These are phyloP conservation scores for Oegoconia quadripuncta DNA, from an alignment of 2,888 invertebrate species.

Conservation along the genomic window DNA sequence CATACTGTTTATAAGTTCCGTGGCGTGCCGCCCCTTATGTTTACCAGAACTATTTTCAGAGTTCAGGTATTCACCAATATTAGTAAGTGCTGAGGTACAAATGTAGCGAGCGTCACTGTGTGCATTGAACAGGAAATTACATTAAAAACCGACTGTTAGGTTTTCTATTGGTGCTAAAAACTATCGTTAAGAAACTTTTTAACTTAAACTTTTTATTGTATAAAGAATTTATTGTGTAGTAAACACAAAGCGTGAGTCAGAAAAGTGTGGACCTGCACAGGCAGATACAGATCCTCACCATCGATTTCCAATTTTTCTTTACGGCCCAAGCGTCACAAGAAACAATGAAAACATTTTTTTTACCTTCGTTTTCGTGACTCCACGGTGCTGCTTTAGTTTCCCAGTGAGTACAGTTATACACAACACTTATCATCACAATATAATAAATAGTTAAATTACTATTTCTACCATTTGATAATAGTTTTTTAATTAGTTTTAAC, in stretches of 20 bases:
- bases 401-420: constrained; percentile 76
- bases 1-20: too few species aligned
- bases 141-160: too few species aligned
- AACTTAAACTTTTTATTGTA: too few species aligned
- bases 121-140: too few species aligned
- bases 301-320: constrained; percentile 47
- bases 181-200: neutral
- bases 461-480: constrained; percentile 62
- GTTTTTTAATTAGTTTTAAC: constrained; percentile 46
- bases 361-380: constrained; percentile 81
- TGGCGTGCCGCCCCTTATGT: too few species aligned
- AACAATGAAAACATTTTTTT: constrained; percentile 66
- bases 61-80: too few species aligned
- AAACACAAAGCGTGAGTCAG: neutral
- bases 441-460: constrained; percentile 55
- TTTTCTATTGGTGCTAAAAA: too few species aligned
- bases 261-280: neutral
- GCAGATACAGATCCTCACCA: constrained; percentile 13
- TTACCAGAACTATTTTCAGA: too few species aligned
- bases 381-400: constrained; percentile 79
- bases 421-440: constrained; percentile 79
- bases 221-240: too few species aligned
- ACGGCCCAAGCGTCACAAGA: constrained; percentile 46
- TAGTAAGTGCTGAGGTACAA: too few species aligned
- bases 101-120: too few species aligned